Base-by-base conservation (phyloP, 2,888 invertebrate species). In the Acanthopleura granulata region DNA sequence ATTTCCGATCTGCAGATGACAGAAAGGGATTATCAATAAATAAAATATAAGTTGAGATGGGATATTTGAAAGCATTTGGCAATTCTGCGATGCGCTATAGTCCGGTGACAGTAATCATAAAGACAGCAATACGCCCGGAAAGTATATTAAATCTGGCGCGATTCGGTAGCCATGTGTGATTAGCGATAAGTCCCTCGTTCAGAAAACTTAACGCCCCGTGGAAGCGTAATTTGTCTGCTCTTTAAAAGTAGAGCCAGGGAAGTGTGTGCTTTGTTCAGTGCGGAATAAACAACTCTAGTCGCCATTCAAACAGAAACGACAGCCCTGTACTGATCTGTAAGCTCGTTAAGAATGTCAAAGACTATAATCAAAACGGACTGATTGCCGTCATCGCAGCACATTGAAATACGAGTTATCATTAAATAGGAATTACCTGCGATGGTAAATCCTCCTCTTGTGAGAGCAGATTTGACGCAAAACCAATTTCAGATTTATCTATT, bases 31-130 rank as follows among this genome's bases (percentile, higher is more conserved):
- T 66, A 66, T 15, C 22, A 27, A 66, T 66, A 66, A 66, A 66
- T 66, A 66, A 66, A 66, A 66, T 66, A 66, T 66, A 66, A 66
- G 66, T 66, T 66, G 25, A 27, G 66, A 66, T 66, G 22, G 25
- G 25, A 27, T 66, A 66, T 66, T 66, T 66, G 66, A 66, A 66
- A 66, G 66, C 66, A 27, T 66, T 66, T 66, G 66, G 66, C 25
- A 18, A 66, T 66, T 66, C 25, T 27, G 27, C 18, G 66, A 66
- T 66, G 29, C 25, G 6, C 29, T 66, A 66, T 66, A 66, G 22
- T 25, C 25, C 66, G 22, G 18, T 18, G 57, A 57, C 57, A 57
- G 57, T 57, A 57, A 57, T 57, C 57, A 57, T 57, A 57, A 57
- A 57, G 57, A 22, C 57, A 22, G 57, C 57, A 22, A 57, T 57